These are phyloP conservation scores for Vollenhovia emeryi DNA, from an alignment of 1,140 invertebrate genomes.

Conservation along the genomic window DNA sequence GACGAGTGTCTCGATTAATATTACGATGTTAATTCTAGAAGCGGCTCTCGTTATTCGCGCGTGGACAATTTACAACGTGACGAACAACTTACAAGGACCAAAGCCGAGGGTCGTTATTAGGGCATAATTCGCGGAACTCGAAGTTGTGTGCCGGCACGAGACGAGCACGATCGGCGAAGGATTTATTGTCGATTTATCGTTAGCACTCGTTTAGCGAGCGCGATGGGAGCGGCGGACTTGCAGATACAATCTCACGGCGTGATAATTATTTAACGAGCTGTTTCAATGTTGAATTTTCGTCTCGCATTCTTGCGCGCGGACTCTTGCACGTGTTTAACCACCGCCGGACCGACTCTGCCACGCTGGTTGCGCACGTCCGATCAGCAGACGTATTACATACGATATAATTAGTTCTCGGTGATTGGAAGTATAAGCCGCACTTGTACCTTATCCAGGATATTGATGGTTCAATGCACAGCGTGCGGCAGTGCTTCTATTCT, in stretches of 20 bases:
- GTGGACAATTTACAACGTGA: constrained; percentile 16
- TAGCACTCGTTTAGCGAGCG: constrained; percentile 34
- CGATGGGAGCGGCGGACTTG: background rate
- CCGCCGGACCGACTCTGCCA: background rate
- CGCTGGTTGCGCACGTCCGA: background rate
- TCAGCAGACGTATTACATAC: constrained; percentile 26
- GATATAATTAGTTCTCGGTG: constrained; percentile 10
- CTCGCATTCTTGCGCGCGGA: background rate
- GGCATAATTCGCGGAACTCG: constrained; percentile 17
- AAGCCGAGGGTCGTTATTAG: constrained; percentile 33
- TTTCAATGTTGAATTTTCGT: constrained; percentile 8
- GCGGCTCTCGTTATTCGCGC: background rate
- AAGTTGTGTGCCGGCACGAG: background rate
- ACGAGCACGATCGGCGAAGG: background rate
- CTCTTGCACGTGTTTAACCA: background rate
- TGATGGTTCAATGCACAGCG: constrained; percentile 32
- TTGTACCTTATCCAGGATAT: constrained; percentile 25
- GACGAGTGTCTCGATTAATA: constrained; percentile 34
- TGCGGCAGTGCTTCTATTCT: background rate
- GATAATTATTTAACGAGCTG: constrained; percentile 51
- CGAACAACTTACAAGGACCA: constrained; percentile 22
- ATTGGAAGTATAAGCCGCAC: constrained; percentile 1
- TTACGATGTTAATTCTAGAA: constrained; percentile 1
- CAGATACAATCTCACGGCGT: constrained; percentile 9
- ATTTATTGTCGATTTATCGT: constrained; percentile 48